phyloP scores from a whole-genome alignment of 2,797 vertebrate species.

The Spinibarbus caldwelli region DNA sequence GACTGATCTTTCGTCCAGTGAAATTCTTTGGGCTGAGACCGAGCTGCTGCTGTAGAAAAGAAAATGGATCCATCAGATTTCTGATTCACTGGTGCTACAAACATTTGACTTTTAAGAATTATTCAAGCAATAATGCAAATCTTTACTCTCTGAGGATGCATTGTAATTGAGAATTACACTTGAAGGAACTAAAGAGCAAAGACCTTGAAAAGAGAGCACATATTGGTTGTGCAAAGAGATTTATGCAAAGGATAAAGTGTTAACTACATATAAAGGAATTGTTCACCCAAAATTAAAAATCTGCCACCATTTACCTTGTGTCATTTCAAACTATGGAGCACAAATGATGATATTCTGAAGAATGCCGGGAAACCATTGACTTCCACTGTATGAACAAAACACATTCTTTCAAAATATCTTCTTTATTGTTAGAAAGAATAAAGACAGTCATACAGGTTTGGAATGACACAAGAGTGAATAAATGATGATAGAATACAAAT shows the following conservation, averaged over 20 bases:
- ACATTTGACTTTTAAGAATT: conserved; percentile 21
- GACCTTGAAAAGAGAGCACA: neutral
- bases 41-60: conserved; percentile 71
- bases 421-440: neutral
- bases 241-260: neutral
- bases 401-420: neutral
- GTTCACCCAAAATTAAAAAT: neutral
- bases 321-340: neutral
- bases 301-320: neutral
- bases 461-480: neutral
- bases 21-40: conserved; percentile 77
- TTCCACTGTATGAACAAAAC: neutral
- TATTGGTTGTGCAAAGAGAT: neutral
- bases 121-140: conserved; percentile 7
- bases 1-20: conserved; percentile 72
- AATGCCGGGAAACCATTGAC: neutral
- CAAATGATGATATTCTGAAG: neutral
- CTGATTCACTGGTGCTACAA: neutral
- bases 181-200: neutral
- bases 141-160: neutral
- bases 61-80: conserved; percentile 20
- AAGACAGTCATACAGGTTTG: neutral
- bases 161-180: neutral
- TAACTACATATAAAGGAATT: neutral
- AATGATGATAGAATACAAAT: neutral